These are phyloP conservation scores for Sebastiscus albofasciatus DNA, from an alignment of 2,797 vertebrate genomes.

Conservation along the genomic window DNA sequence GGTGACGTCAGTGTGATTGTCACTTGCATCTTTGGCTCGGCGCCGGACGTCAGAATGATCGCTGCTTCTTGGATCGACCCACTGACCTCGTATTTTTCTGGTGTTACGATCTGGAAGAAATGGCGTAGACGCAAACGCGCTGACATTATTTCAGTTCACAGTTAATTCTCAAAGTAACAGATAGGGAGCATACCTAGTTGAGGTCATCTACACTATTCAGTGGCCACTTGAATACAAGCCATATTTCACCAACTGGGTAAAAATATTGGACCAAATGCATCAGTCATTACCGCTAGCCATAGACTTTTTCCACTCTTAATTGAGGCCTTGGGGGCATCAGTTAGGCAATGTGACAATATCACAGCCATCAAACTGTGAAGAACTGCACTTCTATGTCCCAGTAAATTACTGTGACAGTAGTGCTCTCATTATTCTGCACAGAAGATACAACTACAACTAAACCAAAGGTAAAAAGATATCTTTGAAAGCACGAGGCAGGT, in stretches of 20 bases:
- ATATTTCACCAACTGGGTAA: no score
- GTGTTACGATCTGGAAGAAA: slow-evolving; percentile 90
- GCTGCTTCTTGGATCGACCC: slow-evolving; percentile 91
- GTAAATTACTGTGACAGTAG: background rate
- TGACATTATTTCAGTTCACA: background rate
- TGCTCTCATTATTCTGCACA: background rate
- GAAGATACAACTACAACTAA: background rate
- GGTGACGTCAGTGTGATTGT: slow-evolving; percentile 98
- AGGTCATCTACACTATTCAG: background rate
- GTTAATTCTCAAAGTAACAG: background rate
- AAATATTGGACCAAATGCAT: no score
- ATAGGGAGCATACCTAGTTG: no score
- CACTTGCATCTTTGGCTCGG: slow-evolving; percentile 98
- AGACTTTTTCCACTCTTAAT: no score
- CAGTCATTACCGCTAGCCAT: no score
- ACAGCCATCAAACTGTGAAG: no score
- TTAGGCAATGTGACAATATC: no score
- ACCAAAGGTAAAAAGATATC: background rate
- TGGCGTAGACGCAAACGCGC: background rate
- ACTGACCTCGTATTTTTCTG: slow-evolving; percentile 97
- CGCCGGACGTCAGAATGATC: slow-evolving; percentile 91
- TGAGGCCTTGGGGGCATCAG: no score
- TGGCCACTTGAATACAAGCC: background rate
- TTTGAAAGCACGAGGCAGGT: background rate
- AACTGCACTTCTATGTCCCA: background rate